These are phyloP conservation scores for Bos javanicus DNA, from an alignment of 2,113 vertebrate genomes.

Conservation along the genomic window DNA sequence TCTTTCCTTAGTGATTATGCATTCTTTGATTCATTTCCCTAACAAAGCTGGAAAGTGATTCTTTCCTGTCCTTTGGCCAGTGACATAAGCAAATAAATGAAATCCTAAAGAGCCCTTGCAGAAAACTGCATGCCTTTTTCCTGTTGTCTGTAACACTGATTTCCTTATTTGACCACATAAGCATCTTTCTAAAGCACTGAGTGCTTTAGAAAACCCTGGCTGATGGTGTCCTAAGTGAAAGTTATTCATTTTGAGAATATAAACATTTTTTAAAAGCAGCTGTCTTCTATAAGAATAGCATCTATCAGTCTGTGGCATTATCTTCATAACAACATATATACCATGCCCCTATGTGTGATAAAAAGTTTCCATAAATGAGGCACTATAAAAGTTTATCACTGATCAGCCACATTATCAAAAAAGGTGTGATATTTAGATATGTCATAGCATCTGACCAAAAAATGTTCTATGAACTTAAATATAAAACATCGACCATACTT, in stretches of 20 bases:
- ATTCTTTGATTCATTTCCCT: neutral
- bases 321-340: neutral
- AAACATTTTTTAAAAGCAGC: neutral
- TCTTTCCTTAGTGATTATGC: neutral
- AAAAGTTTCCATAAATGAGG: neutral
- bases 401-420: neutral
- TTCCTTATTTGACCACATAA: neutral
- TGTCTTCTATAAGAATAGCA: neutral
- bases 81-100: neutral
- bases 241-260: neutral
- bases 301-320: neutral
- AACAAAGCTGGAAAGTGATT: neutral
- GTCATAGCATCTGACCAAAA: neutral
- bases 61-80: neutral
- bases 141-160: no score
- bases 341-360: neutral
- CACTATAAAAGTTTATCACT: neutral
- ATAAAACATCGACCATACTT: neutral
- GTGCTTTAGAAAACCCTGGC: neutral
- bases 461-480: slow-evolving; percentile 1
- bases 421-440: neutral
- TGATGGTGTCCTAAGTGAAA: neutral
- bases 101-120: accelerated
- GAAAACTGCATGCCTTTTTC: neutral
- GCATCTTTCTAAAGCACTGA: neutral